These are phyloP conservation scores for Drosophila parabipectinata DNA, from an alignment of 1,140 invertebrate species.

Conservation along the genomic window DNA sequence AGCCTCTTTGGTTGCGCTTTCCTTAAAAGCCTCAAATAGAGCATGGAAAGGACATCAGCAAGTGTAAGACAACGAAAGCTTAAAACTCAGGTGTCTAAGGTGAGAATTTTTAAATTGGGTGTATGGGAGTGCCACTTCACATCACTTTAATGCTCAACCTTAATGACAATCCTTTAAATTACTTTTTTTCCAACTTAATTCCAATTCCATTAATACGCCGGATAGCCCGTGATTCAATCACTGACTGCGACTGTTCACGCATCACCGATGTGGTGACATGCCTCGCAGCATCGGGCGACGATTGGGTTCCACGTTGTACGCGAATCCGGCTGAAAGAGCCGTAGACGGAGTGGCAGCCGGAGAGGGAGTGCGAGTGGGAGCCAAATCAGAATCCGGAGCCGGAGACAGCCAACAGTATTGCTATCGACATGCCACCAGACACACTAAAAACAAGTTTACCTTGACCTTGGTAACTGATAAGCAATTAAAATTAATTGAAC, in stretches of 20 bases:
- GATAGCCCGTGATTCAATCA: conserved; percentile 53
- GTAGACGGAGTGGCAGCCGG: background rate
- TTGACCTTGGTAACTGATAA: background rate
- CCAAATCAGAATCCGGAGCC: background rate
- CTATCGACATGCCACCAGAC: conserved; percentile 32
- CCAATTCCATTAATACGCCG: conserved; percentile 26
- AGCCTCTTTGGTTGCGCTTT: conserved; percentile 22
- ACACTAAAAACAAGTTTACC: conserved; percentile 10
- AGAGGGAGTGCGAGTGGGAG: background rate
- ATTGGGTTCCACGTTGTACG: conserved; percentile 34
- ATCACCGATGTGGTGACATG: conserved; percentile 52
- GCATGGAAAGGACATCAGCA: background rate
- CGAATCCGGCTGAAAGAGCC: conserved; percentile 10
- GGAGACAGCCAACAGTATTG: conserved; percentile 23
- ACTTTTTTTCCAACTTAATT: background rate
- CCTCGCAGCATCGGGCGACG: conserved; percentile 48
- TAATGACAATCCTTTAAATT: background rate
- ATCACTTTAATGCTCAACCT: background rate
- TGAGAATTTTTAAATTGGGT: background rate
- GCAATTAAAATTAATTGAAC: background rate
- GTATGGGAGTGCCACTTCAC: background rate
- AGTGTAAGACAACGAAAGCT: background rate
- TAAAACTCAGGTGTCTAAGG: background rate
- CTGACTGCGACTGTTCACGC: conserved; percentile 58
- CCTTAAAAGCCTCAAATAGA: conserved; percentile 2